These are phyloP conservation scores for Morpho helenor DNA, from an alignment of 2,888 invertebrate genomes.

Conservation along the genomic window DNA sequence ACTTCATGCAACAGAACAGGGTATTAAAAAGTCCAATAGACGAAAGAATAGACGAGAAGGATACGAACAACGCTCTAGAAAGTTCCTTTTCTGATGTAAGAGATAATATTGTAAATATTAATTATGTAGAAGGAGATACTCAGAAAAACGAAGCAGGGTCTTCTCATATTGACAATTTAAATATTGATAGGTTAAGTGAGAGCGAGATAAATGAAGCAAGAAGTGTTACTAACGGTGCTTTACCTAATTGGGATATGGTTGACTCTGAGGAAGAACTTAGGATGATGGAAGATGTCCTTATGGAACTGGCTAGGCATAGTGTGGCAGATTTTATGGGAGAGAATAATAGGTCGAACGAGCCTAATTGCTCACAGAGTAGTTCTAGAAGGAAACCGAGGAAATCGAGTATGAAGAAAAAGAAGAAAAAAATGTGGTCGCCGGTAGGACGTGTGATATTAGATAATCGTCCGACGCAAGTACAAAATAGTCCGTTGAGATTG, in stretches of 20 bases:
- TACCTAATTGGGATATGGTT: conserved; percentile 49
- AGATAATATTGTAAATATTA: conserved; percentile 57
- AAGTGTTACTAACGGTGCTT: conserved; percentile 29
- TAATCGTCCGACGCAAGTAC: conserved; percentile 49
- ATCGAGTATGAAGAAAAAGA: conserved; percentile 49
- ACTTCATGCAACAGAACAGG: conserved; percentile 68
- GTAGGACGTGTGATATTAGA: conserved; percentile 65
- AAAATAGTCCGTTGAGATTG: conserved; percentile 55
- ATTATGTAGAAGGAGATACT: conserved; percentile 54
- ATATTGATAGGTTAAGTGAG: conserved; percentile 50
- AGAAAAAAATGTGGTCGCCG: conserved; percentile 64
- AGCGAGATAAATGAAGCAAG: conserved; percentile 42
- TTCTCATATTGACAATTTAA: conserved; percentile 32
- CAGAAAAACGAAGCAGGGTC: conserved; percentile 67
- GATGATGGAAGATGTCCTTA: conserved; percentile 58
- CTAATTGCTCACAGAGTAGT: conserved; percentile 40
- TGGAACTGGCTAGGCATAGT: conserved; percentile 53
- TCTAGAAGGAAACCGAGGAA: conserved; percentile 52
- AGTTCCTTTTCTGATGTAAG: conserved; percentile 56
- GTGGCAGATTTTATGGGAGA: conserved; percentile 44
- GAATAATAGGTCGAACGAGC: conserved; percentile 36
- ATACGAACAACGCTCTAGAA: conserved; percentile 46
- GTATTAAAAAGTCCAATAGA: conserved; percentile 54
- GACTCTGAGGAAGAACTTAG: conserved; percentile 46
- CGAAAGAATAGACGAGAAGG: conserved; percentile 38